Evolutionary conservation across 2,113 vertebrate species (phyloP).

Genomic region (Phyllostomus discolor): DNA sequence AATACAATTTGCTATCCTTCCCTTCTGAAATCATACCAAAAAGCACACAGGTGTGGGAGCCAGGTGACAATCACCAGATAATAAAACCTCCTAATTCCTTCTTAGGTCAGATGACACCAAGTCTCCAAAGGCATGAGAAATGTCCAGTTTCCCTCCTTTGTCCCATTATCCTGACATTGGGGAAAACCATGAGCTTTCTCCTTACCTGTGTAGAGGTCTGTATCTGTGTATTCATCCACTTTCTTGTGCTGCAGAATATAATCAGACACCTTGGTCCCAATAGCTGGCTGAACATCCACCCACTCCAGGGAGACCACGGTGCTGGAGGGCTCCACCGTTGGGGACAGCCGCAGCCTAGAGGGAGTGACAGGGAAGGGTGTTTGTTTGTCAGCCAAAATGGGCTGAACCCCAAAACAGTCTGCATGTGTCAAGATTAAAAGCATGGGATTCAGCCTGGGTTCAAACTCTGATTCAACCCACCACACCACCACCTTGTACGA

Average conservation of each 20-base stretch:
- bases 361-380: not conserved
- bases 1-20: not conserved
- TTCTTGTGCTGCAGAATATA: conserved; percentile 98
- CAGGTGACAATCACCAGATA: not conserved
- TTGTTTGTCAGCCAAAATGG: not conserved
- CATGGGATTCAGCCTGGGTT: not conserved
- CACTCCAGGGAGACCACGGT: conserved; percentile 96
- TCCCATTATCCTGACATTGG: not conserved
- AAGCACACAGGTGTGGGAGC: not conserved
- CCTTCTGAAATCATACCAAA: not conserved
- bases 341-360: conserved; percentile 89
- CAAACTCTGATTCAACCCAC: not conserved
- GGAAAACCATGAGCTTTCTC: not conserved
- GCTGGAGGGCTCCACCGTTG: conserved; percentile 94
- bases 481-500: not conserved
- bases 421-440: not conserved
- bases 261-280: conserved; percentile 95
- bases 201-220: conserved; percentile 96
- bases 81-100: not conserved
- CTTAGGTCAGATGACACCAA: not conserved
- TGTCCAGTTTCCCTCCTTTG: not conserved
- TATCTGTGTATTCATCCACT: conserved; percentile 94
- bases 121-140: not conserved
- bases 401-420: not conserved
- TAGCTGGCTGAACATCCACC: conserved; percentile 94